Evolutionary conservation across 1,140 invertebrate species (phyloP), one percentile per base, ranked within the genome.

Genomic region (Reticulitermes speratus): DNA sequence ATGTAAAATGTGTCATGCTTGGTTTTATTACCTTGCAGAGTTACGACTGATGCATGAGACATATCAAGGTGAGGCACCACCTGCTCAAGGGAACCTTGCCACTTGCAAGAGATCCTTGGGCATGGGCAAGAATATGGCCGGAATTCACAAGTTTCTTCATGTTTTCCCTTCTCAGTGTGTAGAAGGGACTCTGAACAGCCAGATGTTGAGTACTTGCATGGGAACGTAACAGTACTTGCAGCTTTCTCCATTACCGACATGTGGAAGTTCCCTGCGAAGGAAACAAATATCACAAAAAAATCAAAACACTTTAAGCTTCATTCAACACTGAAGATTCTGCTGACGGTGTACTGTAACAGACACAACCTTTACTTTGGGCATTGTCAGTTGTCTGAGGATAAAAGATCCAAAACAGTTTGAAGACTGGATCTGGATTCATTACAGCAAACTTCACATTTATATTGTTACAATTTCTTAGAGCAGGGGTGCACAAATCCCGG

Each of bases 231-330:
- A 88, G 98, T 99, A 87, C 96, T 96, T 16, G 99, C 99, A 12
- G 99, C 98, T 91, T 99, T 99, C 90, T 99, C 99, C 98, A 99
- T 99, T 44, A 97, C 98, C 89, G 99, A 92, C 92, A 99, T 99
- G 87, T 98, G 94, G 89, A 99, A 99, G 91, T 99, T 99, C 87
- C 98, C 98, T 96, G 88, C 16, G 91, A 90, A 87, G 87, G 65
- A 83, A 87, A 12, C n/a, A 75, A 11, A 38, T 38, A 38, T 38
- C 38, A 38, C 38, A 38, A 55, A 0, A 19, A 55, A 0, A 55
- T 21, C 14, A 16, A 55, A 55, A 21, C 16, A 48, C 48, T 3
- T 48, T 19, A 55, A 55, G 3, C 1, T 55, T 1, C 52, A 55
- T 21, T 38, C 38, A 38, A 38, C 38, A 38, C 38, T 2, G 38